Evolutionary conservation across 2,888 invertebrate genomes (phyloP), one percentile per base, ranked within the genome.

Genomic region (Thera obeliscata): DNA sequence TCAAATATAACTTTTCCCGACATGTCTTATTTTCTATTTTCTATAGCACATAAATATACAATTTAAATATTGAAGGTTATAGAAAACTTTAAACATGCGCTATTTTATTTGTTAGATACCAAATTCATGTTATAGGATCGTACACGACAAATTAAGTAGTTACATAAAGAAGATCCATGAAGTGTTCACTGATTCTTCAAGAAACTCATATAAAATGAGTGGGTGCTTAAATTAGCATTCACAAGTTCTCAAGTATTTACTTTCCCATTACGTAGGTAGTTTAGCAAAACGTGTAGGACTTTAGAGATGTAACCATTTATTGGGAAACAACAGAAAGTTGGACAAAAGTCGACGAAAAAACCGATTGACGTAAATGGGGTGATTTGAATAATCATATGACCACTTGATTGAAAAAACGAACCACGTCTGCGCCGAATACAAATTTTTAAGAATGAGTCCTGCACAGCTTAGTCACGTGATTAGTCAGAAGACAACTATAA

Each of bases 261-360:
- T 66, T 62, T 56, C 62, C 56, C 50, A 59, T 56, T 67, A 60
- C 12, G 60, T 60, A 64, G 67, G 63, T 55, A 56, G 60, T 60
- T 59, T 52, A 56, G 57, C 35, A 60, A 60, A 67, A 11, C 60
- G 61, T 61, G 68, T 68, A 61, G 68, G 64, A 64, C 58, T 64
- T 9, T 12, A 61, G 57, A 57, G 38, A 46, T 64, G 60, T 64
- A 35, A 64, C 58, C 58, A 38, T 65, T 64, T 59, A 63, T 67
- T 67, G 46, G 50, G 58, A 63, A 61, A 58, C 33, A 61, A 48
- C 35, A 57, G 64, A 64, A 68, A 61, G 61, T 64, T 56, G 22
- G 7, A 33, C 56, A 46, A 67, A 46, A 63, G 61, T 67, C 1
- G 49, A 49, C 12, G 9, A 35, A 52, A n/a, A 49, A 55, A 50